Percentiles rank a stretch among this genome's conserved stretches.
Conservation (phyloP, 2,113 vertebrate species). For the Erythrocercus mccallii region DNA sequence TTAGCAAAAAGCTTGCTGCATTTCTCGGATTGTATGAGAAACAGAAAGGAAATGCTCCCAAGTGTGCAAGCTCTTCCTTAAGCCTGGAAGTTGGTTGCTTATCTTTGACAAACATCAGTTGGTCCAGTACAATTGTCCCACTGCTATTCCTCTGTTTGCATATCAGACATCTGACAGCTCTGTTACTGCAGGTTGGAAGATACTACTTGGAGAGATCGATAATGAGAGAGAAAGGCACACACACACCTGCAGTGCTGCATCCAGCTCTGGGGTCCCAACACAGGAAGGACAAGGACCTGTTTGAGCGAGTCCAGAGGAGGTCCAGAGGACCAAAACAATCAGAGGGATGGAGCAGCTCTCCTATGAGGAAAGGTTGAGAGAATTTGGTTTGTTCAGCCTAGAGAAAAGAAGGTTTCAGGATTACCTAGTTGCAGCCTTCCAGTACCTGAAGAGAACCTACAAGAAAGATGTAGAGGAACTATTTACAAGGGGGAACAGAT, state of each 20-base stretch:
- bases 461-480: neutral
- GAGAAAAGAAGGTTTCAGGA: accelerated
- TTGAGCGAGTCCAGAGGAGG: neutral
- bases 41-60: neutral
- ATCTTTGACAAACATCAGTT: neutral
- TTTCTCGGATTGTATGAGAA: neutral
- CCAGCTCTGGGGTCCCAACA: neutral
- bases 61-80: neutral
- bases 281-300: neutral
- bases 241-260: neutral
- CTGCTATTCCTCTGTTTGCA: neutral
- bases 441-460: neutral
- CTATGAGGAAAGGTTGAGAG: neutral
- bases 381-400: neutral
- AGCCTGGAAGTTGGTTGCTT: neutral
- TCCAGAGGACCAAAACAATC: neutral
- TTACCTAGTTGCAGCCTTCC: neutral
- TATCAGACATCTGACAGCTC: neutral
- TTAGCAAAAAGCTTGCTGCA: neutral
- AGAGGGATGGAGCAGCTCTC: neutral
- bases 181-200: neutral
- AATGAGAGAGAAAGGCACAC: neutral
- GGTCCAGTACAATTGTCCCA: neutral
- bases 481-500: neutral
- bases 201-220: neutral